Conservation (phyloP, 1,140 invertebrate species). For the Drosophila mayri region DNA sequence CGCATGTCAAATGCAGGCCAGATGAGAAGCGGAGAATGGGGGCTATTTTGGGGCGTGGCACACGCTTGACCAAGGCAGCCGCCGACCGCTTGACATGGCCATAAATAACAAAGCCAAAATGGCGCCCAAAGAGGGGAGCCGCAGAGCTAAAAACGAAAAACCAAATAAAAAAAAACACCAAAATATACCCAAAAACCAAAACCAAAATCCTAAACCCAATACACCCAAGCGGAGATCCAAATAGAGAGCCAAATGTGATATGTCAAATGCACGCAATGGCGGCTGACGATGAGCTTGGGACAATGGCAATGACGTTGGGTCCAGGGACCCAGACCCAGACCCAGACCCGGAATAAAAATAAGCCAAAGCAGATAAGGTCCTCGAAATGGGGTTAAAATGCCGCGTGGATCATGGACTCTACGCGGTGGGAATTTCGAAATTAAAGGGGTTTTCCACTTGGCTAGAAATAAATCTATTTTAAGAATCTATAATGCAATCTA, state of each 20-base stretch:
- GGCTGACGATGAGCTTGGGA: slow-evolving; percentile 46
- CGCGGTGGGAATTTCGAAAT: neutral
- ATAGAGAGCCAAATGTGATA: slow-evolving; percentile 68
- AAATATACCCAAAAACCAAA: slow-evolving; percentile 36
- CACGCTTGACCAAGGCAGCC: slow-evolving; percentile 63
- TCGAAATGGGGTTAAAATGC: slow-evolving; percentile 18
- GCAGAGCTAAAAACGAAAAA: slow-evolving; percentile 15
- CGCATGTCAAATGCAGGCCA: slow-evolving; percentile 80
- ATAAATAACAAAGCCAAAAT: slow-evolving; percentile 83
- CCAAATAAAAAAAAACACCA: neutral
- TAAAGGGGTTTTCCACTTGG: no score
- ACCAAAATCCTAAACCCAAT: slow-evolving; percentile 38
- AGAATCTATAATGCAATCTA: neutral
- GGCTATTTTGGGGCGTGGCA: slow-evolving; percentile 9
- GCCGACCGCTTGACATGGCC: slow-evolving; percentile 71
- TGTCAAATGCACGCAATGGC: slow-evolving; percentile 73
- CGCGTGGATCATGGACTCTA: neutral
- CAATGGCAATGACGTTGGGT: slow-evolving; percentile 44
- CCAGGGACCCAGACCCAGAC: neutral
- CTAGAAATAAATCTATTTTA: neutral
- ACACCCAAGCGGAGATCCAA: slow-evolving; percentile 43
- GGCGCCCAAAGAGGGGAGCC: slow-evolving; percentile 70
- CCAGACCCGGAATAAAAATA: slow-evolving; percentile 35
- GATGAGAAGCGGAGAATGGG: slow-evolving; percentile 24
- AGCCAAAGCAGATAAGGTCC: slow-evolving; percentile 28